A percentile compares a stretch with the other conserved stretches of the same genome.
Conservation (phyloP, 2,113 vertebrate genomes). For the Trematomus loennbergii region DNA sequence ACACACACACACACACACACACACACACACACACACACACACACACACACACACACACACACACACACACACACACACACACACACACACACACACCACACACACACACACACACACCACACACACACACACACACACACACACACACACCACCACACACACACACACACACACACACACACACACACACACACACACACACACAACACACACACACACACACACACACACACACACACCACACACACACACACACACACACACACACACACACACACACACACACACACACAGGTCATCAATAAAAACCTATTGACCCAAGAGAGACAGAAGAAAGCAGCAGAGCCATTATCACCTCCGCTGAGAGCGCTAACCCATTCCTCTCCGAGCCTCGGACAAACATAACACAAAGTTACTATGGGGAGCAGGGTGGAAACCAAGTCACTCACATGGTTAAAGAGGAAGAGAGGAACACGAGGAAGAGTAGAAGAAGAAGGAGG, state of each 20-base stretch:
- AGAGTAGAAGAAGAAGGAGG: neutral
- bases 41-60: no score
- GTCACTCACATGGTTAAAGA: conserved; percentile 51
- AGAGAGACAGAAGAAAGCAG: neutral
- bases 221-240: neutral
- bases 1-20: neutral
- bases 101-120: no score
- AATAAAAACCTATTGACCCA: neutral
- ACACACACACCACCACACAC: no score
- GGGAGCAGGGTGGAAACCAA: conserved; percentile 27
- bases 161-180: no score
- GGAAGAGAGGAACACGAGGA: neutral
- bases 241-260: no score
- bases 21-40: no score
- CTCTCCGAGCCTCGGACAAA: conserved; percentile 33
- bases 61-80: no score
- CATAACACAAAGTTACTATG: conserved; percentile 49
- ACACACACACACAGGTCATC: no score
- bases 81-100: no score
- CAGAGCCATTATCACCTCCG: conserved; percentile 24
- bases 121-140: no score
- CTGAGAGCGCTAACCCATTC: conserved; percentile 36
- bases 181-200: no score
- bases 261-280: neutral
- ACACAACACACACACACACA: neutral